A percentile compares a stretch with the other conserved stretches of the same genome.
phyloP scores from a whole-genome alignment of 2,888 invertebrate species.

The Drosophila koepferae region DNA sequence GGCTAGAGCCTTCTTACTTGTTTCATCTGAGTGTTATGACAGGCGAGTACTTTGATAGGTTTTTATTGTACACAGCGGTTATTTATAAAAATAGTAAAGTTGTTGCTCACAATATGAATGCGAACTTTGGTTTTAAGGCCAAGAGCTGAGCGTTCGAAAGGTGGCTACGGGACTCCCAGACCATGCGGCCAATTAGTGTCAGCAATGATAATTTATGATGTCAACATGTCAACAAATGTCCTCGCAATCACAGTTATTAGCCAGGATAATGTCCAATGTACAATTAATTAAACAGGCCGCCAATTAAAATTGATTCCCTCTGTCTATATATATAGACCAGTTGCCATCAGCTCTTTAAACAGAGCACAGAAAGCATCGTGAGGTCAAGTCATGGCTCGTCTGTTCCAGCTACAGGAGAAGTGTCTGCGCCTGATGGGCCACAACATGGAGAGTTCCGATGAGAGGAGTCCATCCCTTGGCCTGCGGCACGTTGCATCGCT shows the following conservation, averaged over 20 bases:
- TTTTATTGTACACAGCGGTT: conserved; percentile 45
- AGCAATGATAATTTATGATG: conserved; percentile 61
- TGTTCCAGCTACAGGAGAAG: conserved; percentile 73
- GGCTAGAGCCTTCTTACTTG: too few species aligned
- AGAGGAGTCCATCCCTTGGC: conserved; percentile 5
- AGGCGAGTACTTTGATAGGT: conserved; percentile 48
- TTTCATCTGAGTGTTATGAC: conserved; percentile 11
- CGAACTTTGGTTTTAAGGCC: conserved; percentile 39
- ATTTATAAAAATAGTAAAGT: conserved; percentile 17
- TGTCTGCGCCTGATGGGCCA: conserved; percentile 78
- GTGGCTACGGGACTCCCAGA: background rate
- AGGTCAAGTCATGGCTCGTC: conserved; percentile 52
- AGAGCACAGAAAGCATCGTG: background rate
- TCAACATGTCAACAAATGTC: conserved; percentile 57
- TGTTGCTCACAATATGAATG: conserved; percentile 23
- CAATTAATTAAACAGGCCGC: conserved; percentile 50
- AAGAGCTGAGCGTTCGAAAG: background rate
- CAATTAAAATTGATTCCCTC: conserved; percentile 47
- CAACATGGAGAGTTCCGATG: conserved; percentile 20
- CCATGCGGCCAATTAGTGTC: conserved; percentile 41
- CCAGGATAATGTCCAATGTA: conserved; percentile 39
- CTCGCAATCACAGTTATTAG: conserved; percentile 67
- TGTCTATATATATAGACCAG: conserved; percentile 31
- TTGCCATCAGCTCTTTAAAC: background rate
- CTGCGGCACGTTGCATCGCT: conserved; percentile 54